phyloP scores from a whole-genome alignment of 1,140 invertebrate species.

The Drosophila tropicalis region DNA sequence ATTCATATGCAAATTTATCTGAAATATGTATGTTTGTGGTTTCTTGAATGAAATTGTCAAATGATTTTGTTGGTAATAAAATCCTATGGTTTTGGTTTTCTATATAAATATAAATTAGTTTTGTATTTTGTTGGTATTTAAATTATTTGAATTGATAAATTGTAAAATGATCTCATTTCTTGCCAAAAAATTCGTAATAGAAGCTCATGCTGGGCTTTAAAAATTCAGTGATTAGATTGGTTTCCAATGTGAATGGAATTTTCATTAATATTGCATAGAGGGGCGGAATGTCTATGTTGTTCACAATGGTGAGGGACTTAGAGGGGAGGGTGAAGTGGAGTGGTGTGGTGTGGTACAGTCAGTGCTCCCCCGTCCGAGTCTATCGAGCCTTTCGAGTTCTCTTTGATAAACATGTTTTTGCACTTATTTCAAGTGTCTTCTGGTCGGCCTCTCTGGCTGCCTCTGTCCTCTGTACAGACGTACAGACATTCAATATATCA shows the following conservation, averaged over 20 bases:
- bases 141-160: slow-evolving; percentile 3
- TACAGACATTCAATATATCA: slow-evolving; percentile 9
- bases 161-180: slow-evolving; percentile 13
- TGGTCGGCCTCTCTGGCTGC: not conserved
- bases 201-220: not conserved
- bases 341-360: slow-evolving; percentile 44
- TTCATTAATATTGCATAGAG: slow-evolving; percentile 18
- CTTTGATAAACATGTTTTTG: slow-evolving; percentile 71
- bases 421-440: slow-evolving; percentile 57
- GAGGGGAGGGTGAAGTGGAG: not conserved
- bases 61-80: slow-evolving; percentile 11
- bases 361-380: slow-evolving; percentile 11
- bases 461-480: slow-evolving; percentile 6
- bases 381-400: slow-evolving; percentile 28
- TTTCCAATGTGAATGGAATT: slow-evolving; percentile 3
- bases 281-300: slow-evolving; percentile 48
- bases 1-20: slow-evolving; percentile 34
- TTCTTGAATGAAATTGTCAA: slow-evolving; percentile 24
- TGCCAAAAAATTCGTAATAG: not conserved
- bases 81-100: slow-evolving; percentile 18
- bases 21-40: not conserved
- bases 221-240: not conserved
- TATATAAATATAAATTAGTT: slow-evolving; percentile 1
- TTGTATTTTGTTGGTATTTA: slow-evolving; percentile 12
- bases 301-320: not conserved